Base-by-base conservation (phyloP, 1,140 invertebrate genomes). In the Cataglyphis hispanica region DNA sequence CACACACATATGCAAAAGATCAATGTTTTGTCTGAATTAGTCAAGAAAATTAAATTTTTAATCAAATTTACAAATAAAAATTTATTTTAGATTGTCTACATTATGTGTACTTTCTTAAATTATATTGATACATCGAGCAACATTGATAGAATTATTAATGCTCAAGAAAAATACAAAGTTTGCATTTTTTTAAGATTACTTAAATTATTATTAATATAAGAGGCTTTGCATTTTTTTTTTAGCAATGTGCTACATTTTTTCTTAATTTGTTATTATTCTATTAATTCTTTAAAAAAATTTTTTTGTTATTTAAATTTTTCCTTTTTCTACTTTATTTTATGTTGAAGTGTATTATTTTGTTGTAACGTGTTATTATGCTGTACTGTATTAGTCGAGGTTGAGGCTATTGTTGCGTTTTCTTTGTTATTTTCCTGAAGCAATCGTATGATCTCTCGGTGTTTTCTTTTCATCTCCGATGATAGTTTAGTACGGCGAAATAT, bases 401-500 rank as follows among this genome's bases (percentile, higher is more conserved):
- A 37, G 4, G 27, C 37, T 7, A 56, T 34, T 3, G 67, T 78
- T 22, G 22, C 10, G 13, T 77, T 89, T 6, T 66, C 11, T 11
- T 13, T 40, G 11, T 27, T 19, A 13, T 2, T n/a, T 61, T 31
- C 46, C 8, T 31, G 25, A 31, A 76, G 3, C 16, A 76, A 40
- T 37, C 43, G 76, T 22, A 61, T 1, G 19, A 85, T 67, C 4
- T 34, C 37, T 13, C 37, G 53, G 5, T 89, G 58, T 10, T 61
- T 80, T 7, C 63, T 74, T 22, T 89, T 85, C 22, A 87, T n/a
- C 11, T 43, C 60, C 25, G 89, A 85, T 19, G 84, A 72, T 27
- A 86, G 8, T 83, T 80, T 88, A 4, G 87, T 91, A 53, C 89
- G 87, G 16, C 90, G 88, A 60, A 93, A 92, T 56, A 93, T 87